phyloP scores from a whole-genome alignment of 2,113 vertebrate genomes.

The Micronisus gabar region DNA sequence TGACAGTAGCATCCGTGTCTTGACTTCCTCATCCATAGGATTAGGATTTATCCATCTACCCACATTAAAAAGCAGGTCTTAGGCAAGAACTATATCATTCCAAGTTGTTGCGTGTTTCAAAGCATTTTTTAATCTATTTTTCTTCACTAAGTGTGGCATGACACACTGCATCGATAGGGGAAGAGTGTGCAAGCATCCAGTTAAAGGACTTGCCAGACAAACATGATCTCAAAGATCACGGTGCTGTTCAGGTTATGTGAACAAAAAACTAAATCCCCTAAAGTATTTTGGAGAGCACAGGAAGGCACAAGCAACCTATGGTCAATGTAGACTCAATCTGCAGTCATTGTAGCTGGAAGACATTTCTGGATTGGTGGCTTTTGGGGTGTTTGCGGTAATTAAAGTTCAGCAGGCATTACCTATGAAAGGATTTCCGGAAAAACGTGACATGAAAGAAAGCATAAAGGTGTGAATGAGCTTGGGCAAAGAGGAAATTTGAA shows the following conservation, averaged over 20 bases:
- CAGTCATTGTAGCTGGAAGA: not conserved
- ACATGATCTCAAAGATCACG: rapidly evolving
- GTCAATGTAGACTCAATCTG: not conserved
- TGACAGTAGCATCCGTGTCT: not conserved
- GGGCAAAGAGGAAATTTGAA: not conserved
- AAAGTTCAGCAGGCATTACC: not conserved
- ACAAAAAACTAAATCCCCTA: not conserved
- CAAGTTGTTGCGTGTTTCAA: not conserved
- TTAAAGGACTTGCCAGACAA: not conserved
- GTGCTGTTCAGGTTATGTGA: not conserved
- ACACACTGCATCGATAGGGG: not conserved
- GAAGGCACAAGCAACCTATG: not conserved
- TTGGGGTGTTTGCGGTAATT: not conserved
- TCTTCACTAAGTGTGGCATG: not conserved
- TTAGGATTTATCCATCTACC: not conserved
- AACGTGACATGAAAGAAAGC: not conserved
- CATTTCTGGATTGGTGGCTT: not conserved
- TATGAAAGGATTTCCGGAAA: not conserved
- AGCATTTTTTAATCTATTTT: not conserved
- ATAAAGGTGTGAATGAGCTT: not conserved
- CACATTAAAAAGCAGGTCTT: not conserved
- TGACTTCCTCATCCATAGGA: not conserved
- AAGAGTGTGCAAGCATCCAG: not conserved
- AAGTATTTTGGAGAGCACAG: not conserved
- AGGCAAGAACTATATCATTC: not conserved